Evolutionary conservation across 2,888 invertebrate genomes (phyloP), one percentile per base, ranked within the genome.

Genomic region (Caenorhabditis zanzibari): DNA sequence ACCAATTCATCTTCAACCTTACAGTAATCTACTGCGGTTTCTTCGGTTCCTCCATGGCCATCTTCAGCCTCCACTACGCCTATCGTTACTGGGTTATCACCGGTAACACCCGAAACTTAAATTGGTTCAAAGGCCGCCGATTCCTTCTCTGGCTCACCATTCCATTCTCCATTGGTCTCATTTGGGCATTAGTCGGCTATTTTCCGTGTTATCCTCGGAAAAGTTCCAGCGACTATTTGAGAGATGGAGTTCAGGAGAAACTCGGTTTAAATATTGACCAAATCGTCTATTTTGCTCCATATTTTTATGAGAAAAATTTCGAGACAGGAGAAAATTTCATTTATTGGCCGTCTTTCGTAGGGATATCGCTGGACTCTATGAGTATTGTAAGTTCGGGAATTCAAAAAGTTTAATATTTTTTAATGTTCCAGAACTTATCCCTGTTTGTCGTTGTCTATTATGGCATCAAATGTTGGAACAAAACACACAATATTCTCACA

Each of bases 31-130:
- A 76, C 47, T 76, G 76, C 35, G 68, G 58, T 0, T 76, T 76
- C 58, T 76, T 61, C n/a, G 76, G 76, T 0, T 76, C 76, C 12
- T 76, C 76, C 1, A 38, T 76, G 68, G 76, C 76, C 16, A 76
- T 69, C 22, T 76, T 76, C 59, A 61, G 52, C 26, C 12, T 76
- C 19, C 76, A 76, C 52, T 76, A 66, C 35, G 44, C 52, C 12
- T 76, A 76, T 22, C 58, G 76, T 24, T 68, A 68, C 35, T 76
- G 76, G 76, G 68, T 69, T 3, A 24, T 76, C 26, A 61, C 28
- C 6, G 68, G 76, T n/a, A 58, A 68, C 9, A 5, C 14, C 3
- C 9, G 44, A 22, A 69, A 59, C 9, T 22, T 76, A 0, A 32
- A 38, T 2, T 52, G 26, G 19, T 76, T 76, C 52, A 56, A 76